Base-by-base conservation (phyloP, 2,888 invertebrate genomes). In the Scaptomyza parva region DNA sequence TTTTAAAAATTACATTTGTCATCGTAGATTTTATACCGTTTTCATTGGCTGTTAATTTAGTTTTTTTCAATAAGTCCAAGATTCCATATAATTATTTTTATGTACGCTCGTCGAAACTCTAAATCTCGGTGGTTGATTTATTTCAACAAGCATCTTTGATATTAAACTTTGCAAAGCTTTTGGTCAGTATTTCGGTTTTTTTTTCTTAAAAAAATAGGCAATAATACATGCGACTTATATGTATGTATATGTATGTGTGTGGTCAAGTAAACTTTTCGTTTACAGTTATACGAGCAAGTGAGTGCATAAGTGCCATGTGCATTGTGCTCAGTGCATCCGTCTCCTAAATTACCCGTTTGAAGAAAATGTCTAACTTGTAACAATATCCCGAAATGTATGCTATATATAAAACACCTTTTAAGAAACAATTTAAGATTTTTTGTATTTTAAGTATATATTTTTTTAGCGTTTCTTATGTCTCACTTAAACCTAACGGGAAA, bases 291-390 rank as follows among this genome's bases (percentile, higher is more conserved):
- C 28, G 52, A 24, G 48, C 40, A 45, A 39, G 48, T 59, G 30
- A 11, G 73, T 74, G 70, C 70, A 61, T 35, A 44, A 28, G 75
- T 69, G 72, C 76, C 51, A 24, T 24, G 75, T 75, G 75, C 75
- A 48, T 51, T 51, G 75, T 75, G 75, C 76, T 44, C 37, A 41
- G 70, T 70, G 73, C 73, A 45, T 26, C 39, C 11, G 41, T 50
- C 52, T 39, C 75, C 75, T 41, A 53, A 3, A 20, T 18, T n/a
- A 30, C 5, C 18, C 18, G 3, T 18, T 47, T 18, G 6, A 17
- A 30, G n/a, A 30, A 45, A 45, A 26, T 8, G 2, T 3, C 11
- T 12, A 18, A 28, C 2, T 2, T 20, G n/a, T 6, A 7, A n/a
- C 6, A 20, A 2, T 20, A 30, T 14, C 33, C 33, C 18, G 20